Evolutionary conservation across 2,888 invertebrate species (phyloP), one percentile per base, ranked within the genome.

Genomic region (Gibbula magus): DNA sequence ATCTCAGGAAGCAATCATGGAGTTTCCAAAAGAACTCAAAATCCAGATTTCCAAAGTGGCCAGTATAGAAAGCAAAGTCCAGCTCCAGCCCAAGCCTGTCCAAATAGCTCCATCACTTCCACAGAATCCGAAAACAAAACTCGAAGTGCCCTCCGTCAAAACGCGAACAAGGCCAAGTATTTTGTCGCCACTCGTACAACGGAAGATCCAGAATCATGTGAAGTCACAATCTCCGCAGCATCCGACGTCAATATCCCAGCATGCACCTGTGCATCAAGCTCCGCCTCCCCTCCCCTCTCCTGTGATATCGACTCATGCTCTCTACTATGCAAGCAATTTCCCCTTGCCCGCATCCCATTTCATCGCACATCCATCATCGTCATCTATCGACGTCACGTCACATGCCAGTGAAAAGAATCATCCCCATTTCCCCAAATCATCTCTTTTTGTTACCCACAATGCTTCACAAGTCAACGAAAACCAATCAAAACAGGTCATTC

Each of bases 101-200:
- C 39, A 75, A 22, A 75, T 53, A 0, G 75, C 39, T 18, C 70
- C 29, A 25, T 20, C 16, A 18, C 52, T 39, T 51, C 45, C 10
- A 20, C 52, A 75, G 76, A 73, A 35, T 52, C 56, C 53, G 32
- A 29, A 32, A 52, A 39, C 78, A 8, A 39, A 76, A 0, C 67
- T 80, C 45, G 84, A 83, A 51, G 79, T 84, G 70, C 84, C 84
- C 22, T 61, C 78, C 5, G 78, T 83, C 10, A 53, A 77, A 18
- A 81, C 82, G 16, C 81, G 80, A 20, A 54, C 39, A 29, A 45
- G 66, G 29, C 77, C 77, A 10, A 80, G 80, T 52, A 75, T 78
- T 53, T 54, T 77, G 76, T 79, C 81, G 29, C 79, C 78, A 45
- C 54, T 78, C 39, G 67, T 76, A n/a, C 81, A 75, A 51, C 75